These are phyloP conservation scores for Volucella zonaria DNA, from an alignment of 2,888 invertebrate genomes.

Conservation along the genomic window DNA sequence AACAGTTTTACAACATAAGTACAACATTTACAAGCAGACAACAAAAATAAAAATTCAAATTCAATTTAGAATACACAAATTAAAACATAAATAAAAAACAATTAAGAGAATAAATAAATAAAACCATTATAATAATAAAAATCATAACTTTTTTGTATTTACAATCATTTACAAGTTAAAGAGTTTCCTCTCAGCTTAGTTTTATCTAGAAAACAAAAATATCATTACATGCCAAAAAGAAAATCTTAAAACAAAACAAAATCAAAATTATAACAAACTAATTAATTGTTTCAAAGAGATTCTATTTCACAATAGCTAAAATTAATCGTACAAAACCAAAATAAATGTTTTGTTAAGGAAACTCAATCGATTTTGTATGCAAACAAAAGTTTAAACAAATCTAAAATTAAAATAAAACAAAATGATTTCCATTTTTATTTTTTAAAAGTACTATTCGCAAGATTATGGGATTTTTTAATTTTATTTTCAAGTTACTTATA, in stretches of 20 bases:
- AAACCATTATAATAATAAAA: slow-evolving; percentile 6
- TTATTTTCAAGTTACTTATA: slow-evolving; percentile 13
- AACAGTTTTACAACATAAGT: slow-evolving; percentile 68
- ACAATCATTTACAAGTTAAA: not conserved
- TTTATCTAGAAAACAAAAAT: slow-evolving; percentile 26
- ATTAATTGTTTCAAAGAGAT: not conserved
- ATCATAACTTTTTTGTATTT: not conserved
- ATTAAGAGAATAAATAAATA: slow-evolving; percentile 3
- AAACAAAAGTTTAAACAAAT: no score
- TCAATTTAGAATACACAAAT: slow-evolving; percentile 10
- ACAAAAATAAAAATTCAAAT: slow-evolving; percentile 27
- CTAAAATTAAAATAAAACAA: not conserved
- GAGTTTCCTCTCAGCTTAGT: no score
- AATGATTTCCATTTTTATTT: not conserved
- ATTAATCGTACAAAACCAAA: no score
- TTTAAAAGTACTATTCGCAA: slow-evolving; percentile 50
- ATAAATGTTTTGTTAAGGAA: not conserved
- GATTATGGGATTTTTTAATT: slow-evolving; percentile 27
- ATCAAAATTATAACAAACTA: not conserved
- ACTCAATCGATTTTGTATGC: not conserved
- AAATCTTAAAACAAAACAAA: not conserved
- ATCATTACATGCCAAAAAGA: slow-evolving; percentile 13
- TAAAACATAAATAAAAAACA: slow-evolving; percentile 27
- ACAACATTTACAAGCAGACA: slow-evolving; percentile 65
- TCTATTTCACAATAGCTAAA: no score